A percentile compares a stretch with the other conserved stretches of the same genome.
phyloP scores from a whole-genome alignment of 2,888 invertebrate species.

The Apotomis capreana region DNA sequence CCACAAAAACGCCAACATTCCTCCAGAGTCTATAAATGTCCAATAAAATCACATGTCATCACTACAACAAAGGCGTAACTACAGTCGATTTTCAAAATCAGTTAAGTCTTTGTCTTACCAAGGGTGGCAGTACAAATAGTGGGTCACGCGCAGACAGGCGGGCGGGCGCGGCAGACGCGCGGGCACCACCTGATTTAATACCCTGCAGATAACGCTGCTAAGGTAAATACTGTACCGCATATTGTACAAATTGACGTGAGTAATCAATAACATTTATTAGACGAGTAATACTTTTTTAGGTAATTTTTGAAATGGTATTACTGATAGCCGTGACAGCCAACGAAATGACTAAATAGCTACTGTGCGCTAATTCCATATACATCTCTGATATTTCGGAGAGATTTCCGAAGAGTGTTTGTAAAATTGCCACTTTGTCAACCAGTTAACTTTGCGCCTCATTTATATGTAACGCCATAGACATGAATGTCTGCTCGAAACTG shows the following conservation, averaged over 20 bases:
- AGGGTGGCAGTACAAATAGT: conserved; percentile 24
- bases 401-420: too few relatives aligned
- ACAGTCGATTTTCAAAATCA: neutral
- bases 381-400: too few relatives aligned
- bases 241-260: neutral
- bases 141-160: conserved; percentile 46
- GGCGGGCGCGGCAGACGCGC: conserved; percentile 50
- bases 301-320: too few relatives aligned
- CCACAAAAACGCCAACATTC: too few relatives aligned
- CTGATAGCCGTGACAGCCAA: too few relatives aligned
- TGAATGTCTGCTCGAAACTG: too few relatives aligned
- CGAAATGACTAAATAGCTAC: too few relatives aligned
- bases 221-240: conserved; percentile 17
- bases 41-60: neutral
- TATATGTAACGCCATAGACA: too few relatives aligned
- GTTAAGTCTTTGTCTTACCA: conserved; percentile 6
- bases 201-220: conserved; percentile 14
- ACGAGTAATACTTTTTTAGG: neutral
- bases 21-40: neutral
- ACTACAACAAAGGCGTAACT: neutral
- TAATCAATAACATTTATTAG: neutral
- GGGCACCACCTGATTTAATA: conserved; percentile 50
- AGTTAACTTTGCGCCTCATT: too few relatives aligned
- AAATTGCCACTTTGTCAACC: too few relatives aligned
- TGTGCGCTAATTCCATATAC: too few relatives aligned